Evolutionary conservation across 1,140 invertebrate species (phyloP), one percentile per base, ranked within the genome.

Genomic region (Bombus pascuorum): DNA sequence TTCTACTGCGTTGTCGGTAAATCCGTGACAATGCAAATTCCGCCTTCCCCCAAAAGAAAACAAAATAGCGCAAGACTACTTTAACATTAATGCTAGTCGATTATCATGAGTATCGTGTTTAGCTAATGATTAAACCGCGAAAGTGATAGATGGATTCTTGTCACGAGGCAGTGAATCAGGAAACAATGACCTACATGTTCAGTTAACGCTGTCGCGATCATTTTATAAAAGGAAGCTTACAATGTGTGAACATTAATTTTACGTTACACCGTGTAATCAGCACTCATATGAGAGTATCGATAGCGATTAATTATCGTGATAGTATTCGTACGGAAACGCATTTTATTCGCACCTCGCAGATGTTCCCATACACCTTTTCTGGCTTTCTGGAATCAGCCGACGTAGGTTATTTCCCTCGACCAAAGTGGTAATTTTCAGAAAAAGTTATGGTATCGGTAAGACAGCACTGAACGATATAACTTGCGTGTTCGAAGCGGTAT

Each of bases 251-350:
- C 76, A 80, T 85, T 85, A 85, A 72, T 85, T 85, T 80, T 37
- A 80, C 42, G 68, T 85, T 80, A 37, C 42, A 62, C 12, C 76
- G 53, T 80, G 78, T 80, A 85, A 80, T 85, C 77, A 85, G 34
- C 77, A 80, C 53, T 80, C 66, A 6, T 80, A 62, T 32, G 53
- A 22, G 39, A 5, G 57, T 85, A 85, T 85, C 83, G 73, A 85
- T 85, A 66, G 57, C 83, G 76, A 85, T 85, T 85, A 85, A 85
- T 85, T 85, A 85, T 34, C 83, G 4, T 5, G 83, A 85, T 85
- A 85, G 57, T 8, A 18, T 5, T 22, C 28, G 42, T 37, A 44
- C 13, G 34, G 83, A 80, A 85, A 85, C 57, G 77, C 53, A 76
- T 80, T 84, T 62, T n/a, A 73, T 68, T 72, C 47, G 42, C 77